Base-by-base conservation (phyloP, 2,797 vertebrate species). In the Petrocephalus schoutedeni region DNA sequence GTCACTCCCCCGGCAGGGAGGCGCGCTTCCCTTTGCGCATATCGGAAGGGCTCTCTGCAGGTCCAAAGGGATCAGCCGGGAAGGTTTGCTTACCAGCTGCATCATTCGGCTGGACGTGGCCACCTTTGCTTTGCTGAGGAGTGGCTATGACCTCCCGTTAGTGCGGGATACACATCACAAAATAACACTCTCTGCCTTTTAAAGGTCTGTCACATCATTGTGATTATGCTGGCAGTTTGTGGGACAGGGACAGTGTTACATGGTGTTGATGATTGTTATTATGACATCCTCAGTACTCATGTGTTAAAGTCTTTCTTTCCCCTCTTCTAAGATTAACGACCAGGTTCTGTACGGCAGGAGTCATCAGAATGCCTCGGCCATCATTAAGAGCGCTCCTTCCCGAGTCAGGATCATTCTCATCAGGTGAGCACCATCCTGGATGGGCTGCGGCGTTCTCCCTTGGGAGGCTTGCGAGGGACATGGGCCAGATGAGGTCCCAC, bases 351-450 rank as follows among this genome's bases (percentile, higher is more conserved):
- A 98, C 90, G 98, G 98, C 90, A 97, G 98, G 93, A 99, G 98
- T 91, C 98, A 99, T 91, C 98, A 98, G 93, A 99, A 98, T 32
- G 98, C 98, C 57, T 99, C 98, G 1, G 97, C 98, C 91, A 96
- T 98, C 94, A 99, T 99, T 90, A 99, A 98, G 94, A 97, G 95
- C 1, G 94, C 98, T 2, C 91, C 97, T 5, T 91, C 96, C 88
- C 98, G 96, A 89, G 96, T 99, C 93, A 98, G 97, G 87, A 93
- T 99, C 61, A 96, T 99, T 92, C 96, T 99, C 90, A 96, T 99
- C 95, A 96, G 98, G 98, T 99, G 95, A 93, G 95, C 90, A 19
- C 19, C 51, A 1, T 3, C 1, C 23, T 9, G 5, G 28, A 74
- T 4, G 14, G 7, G 28, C 32, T 21, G 0, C 3, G 0, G 32